A percentile compares a stretch with the other conserved stretches of the same genome.
These are phyloP conservation scores for Trissolcus basalis DNA, from an alignment of 1,140 invertebrate genomes.

Conservation along the genomic window DNA sequence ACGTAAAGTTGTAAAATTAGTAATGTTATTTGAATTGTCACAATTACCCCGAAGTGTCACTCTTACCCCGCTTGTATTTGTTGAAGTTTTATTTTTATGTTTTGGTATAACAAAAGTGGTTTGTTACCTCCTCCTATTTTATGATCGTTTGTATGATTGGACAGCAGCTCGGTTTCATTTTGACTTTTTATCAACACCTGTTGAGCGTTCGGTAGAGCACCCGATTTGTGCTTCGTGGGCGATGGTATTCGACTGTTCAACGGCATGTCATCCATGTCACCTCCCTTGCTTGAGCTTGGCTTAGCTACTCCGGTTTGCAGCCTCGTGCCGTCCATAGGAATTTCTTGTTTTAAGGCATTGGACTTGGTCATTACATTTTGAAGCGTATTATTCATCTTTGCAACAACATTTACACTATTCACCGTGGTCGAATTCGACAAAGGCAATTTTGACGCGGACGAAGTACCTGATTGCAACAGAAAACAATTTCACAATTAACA, in stretches of 20 bases:
- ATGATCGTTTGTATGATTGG: conserved; percentile 73
- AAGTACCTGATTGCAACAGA: conserved; percentile 54
- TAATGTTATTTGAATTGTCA: too few species aligned
- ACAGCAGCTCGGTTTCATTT: conserved; percentile 64
- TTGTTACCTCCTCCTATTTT: conserved; percentile 76
- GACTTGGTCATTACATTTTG: conserved; percentile 69
- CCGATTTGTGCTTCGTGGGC: conserved; percentile 71
- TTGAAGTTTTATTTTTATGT: too few species aligned
- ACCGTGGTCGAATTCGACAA: conserved; percentile 69
- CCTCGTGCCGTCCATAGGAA: conserved; percentile 60
- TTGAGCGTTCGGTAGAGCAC: conserved; percentile 65
- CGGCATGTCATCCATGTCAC: conserved; percentile 74
- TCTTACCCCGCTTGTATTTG: too few species aligned
- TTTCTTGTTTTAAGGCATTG: conserved; percentile 74
- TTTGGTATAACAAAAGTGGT: too few species aligned
- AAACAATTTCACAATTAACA: not conserved
- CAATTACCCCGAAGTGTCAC: too few species aligned
- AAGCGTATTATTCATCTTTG: conserved; percentile 71
- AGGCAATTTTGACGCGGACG: conserved; percentile 71
- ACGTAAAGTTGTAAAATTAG: too few species aligned
- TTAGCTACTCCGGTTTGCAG: conserved; percentile 61
- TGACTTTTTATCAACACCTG: conserved; percentile 66
- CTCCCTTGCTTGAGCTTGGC: conserved; percentile 67
- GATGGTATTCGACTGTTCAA: conserved; percentile 75
- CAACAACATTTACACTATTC: conserved; percentile 68